phyloP scores from a whole-genome alignment of 2,113 vertebrate genomes.

The Pseudorhombus dupliciocellatus region DNA sequence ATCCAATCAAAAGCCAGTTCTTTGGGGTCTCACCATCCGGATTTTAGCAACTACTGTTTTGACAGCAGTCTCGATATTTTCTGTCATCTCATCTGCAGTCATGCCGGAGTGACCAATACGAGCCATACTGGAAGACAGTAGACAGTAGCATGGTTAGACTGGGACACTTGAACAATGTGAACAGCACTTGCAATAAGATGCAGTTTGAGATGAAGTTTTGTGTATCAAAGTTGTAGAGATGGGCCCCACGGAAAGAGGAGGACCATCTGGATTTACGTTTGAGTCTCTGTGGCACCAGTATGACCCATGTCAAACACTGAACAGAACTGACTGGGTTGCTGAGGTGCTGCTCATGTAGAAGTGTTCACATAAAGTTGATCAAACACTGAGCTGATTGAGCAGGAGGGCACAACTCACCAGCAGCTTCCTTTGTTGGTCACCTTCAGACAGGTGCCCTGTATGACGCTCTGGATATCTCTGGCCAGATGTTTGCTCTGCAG shows the following conservation, averaged over 20 bases:
- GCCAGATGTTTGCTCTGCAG: conserved; percentile 83
- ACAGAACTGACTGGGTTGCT: conserved; percentile 59
- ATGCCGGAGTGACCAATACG: conserved; percentile 85
- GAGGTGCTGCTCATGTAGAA: conserved; percentile 63
- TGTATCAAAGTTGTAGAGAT: conserved; percentile 80
- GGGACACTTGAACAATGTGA: neutral
- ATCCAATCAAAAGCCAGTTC: neutral
- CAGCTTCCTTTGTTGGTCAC: conserved; percentile 87
- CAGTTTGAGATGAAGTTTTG: neutral
- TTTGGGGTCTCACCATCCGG: conserved; percentile 76
- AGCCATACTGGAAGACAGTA: conserved; percentile 78
- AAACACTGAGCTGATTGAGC: neutral
- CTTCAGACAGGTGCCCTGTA: conserved; percentile 84
- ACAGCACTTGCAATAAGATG: neutral
- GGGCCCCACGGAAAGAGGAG: conserved; percentile 59
- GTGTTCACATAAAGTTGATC: neutral
- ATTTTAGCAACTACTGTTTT: conserved; percentile 78
- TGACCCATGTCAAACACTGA: conserved; percentile 58
- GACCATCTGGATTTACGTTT: conserved; percentile 75
- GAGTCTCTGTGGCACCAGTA: conserved; percentile 70
- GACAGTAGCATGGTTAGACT: neutral
- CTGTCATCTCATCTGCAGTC: conserved; percentile 80
- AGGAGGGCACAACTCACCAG: conserved; percentile 79
- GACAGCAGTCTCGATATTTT: conserved; percentile 82
- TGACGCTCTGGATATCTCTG: conserved; percentile 77